phyloP scores from a whole-genome alignment of 2,888 invertebrate genomes.

The Mesoligia furuncula region DNA sequence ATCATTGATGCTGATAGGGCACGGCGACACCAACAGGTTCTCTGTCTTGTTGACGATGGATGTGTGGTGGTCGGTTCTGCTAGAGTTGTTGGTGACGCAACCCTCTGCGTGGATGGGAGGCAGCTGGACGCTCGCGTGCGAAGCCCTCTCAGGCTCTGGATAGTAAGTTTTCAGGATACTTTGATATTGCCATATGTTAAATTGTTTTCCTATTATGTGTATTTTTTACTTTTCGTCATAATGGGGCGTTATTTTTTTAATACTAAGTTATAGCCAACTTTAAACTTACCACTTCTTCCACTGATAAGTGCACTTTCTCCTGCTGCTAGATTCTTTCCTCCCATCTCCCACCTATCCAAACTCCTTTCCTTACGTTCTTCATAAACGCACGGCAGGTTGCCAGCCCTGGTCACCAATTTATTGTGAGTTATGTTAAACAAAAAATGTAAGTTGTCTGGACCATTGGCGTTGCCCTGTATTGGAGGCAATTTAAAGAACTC shows the following conservation, averaged over 20 bases:
- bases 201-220: background rate
- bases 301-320: constrained; percentile 80
- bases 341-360: constrained; percentile 77
- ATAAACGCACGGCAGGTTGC: constrained; percentile 66
- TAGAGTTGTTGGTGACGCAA: constrained; percentile 60
- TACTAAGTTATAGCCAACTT: constrained; percentile 15
- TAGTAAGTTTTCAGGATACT: background rate
- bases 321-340: constrained; percentile 76
- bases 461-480: constrained; percentile 73
- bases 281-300: constrained; percentile 74
- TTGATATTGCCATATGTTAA: constrained; percentile 18
- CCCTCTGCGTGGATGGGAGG: constrained; percentile 81
- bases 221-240: background rate
- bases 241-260: background rate
- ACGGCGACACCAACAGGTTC: constrained; percentile 25
- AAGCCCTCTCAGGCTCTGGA: constrained; percentile 41
- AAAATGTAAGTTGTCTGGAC: constrained; percentile 76
- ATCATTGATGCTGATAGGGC: constrained; percentile 78
- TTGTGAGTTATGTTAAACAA: constrained; percentile 73
- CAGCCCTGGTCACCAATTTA: constrained; percentile 63
- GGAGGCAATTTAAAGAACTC: constrained; percentile 80
- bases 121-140: constrained; percentile 68
- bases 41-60: constrained; percentile 31
- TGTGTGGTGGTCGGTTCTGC: constrained; percentile 40
- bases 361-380: constrained; percentile 66